These are phyloP conservation scores for Nymphalis urticae DNA, from an alignment of 2,888 invertebrate genomes.

Conservation along the genomic window DNA sequence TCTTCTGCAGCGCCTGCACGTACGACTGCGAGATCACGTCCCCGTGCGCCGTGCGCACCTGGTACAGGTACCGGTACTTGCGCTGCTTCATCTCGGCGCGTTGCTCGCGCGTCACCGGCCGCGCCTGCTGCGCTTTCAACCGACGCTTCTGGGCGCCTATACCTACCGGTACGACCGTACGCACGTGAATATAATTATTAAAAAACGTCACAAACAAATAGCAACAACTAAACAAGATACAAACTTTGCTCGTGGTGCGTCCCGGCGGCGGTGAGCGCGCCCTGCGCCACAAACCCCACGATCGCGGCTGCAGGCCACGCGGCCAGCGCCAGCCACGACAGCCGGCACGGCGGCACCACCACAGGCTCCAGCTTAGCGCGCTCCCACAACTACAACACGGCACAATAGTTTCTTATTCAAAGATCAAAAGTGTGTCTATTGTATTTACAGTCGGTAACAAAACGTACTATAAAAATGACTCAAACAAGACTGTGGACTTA, in stretches of 20 bases:
- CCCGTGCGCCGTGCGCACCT: conserved; percentile 93
- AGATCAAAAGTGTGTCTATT: no score
- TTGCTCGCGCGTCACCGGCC: conserved; percentile 86
- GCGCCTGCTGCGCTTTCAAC: conserved; percentile 60
- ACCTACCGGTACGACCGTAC: conserved; percentile 55
- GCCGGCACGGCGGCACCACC: conserved; percentile 84
- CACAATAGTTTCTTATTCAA: no score
- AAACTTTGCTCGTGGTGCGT: conserved; percentile 84
- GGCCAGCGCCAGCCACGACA: conserved; percentile 87
- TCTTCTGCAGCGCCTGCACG: conserved; percentile 89
- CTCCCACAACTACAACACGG: conserved; percentile 80
- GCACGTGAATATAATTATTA: no score
- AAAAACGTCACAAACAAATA: no score
- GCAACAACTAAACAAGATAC: conserved; percentile 37
- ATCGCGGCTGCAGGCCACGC: conserved; percentile 87
- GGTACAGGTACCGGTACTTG: conserved; percentile 93
- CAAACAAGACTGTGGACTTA: no score
- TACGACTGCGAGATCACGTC: conserved; percentile 95
- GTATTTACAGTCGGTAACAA: no score
- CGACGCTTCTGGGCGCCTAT: conserved; percentile 73
- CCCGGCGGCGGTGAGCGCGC: conserved; percentile 85
- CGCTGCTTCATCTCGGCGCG: conserved; percentile 90
- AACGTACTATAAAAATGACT: no score
- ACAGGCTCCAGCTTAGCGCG: conserved; percentile 82
- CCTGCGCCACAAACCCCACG: conserved; percentile 86